Evolutionary conservation across 2,888 invertebrate genomes (phyloP), one percentile per base, ranked within the genome.

Genomic region (Eristalis arbustorum): DNA sequence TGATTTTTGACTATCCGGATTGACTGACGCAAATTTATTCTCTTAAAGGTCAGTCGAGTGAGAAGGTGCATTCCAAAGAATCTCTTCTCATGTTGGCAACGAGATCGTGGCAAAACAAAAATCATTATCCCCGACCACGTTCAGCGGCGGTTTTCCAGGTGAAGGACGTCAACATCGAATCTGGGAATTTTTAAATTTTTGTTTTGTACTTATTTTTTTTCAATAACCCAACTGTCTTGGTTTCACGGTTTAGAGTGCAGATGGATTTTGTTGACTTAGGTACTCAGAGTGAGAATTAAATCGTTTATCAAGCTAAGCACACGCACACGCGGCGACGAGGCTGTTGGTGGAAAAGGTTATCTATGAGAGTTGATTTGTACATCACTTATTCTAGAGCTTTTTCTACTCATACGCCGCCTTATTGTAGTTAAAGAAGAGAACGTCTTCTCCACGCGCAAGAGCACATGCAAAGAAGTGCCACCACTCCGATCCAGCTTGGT

Each of bases 71-170:
- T 80, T 40, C 25, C 63, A 11, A 23, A 18, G 22, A 69, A 63
- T 68, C n/a, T 74, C 22, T 69, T 68, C 4, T 57, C 68, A n/a
- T 80, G 80, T 74, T 73, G 80, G 73, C 40, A 68, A 28, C 80
- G 63, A 23, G 63, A 14, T 11, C 28, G 25, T 49, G 3, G 18
- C n/a, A 49, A 49, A 5, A 5, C 49, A 18, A 49, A 49, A 49
- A 6, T 49, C 8, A 49, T 10, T 49, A 18, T 49, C 18, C 49
- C 49, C 6, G 49, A 49, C 6, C 49, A 49, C 18, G 49, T 49
- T 8, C 8, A 18, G 49, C 18, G 8, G 49, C 18, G 49, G 49
- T 49, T 49, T 18, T 49, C 74, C 79, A 40, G 73, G 74, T 62
- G 66, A 56, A 63, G n/a, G n/a, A n/a, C n/a, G 68, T 73, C 11